Evolutionary conservation across 2,113 vertebrate species (phyloP).

Genomic region (Tupaia tana): DNA sequence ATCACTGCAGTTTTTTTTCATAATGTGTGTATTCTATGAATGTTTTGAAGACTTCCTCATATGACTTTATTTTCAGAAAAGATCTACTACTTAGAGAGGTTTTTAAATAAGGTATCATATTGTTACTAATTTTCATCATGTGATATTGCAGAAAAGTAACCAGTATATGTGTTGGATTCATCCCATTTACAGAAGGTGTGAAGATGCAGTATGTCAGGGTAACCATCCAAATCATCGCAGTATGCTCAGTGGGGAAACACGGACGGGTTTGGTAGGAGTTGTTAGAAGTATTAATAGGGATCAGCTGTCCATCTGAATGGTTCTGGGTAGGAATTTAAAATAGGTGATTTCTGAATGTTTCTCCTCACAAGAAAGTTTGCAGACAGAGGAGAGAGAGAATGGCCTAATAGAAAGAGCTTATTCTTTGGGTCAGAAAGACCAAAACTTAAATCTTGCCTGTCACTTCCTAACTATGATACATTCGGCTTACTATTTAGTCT

Average conservation of each 20-base stretch:
- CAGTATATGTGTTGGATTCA: not conserved
- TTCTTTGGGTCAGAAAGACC: not conserved
- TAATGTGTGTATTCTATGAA: too few species aligned
- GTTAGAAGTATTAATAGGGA: not conserved
- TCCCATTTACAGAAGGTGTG: not conserved
- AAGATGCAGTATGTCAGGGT: not conserved
- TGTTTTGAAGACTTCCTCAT: too few species aligned
- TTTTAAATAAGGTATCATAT: conserved; percentile 10
- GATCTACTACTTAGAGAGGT: not conserved
- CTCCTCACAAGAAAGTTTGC: not conserved
- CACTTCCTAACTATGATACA: not conserved
- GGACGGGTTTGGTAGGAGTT: not conserved
- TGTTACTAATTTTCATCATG: not conserved
- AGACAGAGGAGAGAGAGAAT: not conserved
- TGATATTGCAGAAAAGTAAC: not conserved
- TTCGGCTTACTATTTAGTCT: not conserved
- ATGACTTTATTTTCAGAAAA: not conserved
- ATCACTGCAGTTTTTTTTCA: too few species aligned
- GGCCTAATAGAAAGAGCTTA: not conserved
- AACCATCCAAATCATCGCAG: not conserved
- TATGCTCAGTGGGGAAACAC: not conserved
- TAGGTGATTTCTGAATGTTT: not conserved
- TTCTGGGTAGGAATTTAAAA: not conserved
- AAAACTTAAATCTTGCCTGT: not conserved
- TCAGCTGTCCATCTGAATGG: not conserved